Percentiles rank a stretch among this genome's conserved stretches.
Conservation (phyloP, 1,140 invertebrate species). For the Asbolus verrucosus region DNA sequence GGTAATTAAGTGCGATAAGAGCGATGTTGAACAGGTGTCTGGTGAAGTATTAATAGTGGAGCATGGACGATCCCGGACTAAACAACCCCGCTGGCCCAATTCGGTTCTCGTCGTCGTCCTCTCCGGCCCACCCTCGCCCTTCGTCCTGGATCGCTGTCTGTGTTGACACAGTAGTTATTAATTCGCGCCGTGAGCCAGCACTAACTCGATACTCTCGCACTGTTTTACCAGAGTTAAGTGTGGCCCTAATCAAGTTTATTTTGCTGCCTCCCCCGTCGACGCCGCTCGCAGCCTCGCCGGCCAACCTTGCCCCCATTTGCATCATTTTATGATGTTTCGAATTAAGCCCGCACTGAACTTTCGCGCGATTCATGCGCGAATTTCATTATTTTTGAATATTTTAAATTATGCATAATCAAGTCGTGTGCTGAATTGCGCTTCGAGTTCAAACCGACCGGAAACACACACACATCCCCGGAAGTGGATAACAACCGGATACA, state of each 20-base stretch:
- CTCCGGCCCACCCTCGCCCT: background rate
- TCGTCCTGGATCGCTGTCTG: constrained; percentile 17
- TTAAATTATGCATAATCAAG: constrained; percentile 24
- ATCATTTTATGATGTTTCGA: constrained; percentile 24
- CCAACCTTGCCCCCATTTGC: constrained; percentile 26
- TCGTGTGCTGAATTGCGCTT: background rate
- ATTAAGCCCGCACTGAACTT: constrained; percentile 32
- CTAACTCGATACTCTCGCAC: constrained; percentile 47
- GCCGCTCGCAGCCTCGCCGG: background rate
- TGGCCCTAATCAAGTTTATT: constrained; percentile 52
- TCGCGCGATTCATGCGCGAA: constrained; percentile 23
- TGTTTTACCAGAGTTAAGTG: constrained; percentile 52
- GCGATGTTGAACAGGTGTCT: constrained; percentile 42
- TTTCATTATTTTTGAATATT: constrained; percentile 29
- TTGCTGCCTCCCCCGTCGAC: constrained; percentile 2
- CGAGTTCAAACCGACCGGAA: constrained; percentile 1
- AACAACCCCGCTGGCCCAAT: constrained; percentile 24
- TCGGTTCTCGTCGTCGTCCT: background rate
- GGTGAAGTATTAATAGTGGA: constrained; percentile 41
- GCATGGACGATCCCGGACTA: constrained; percentile 12
- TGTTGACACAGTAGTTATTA: constrained; percentile 45
- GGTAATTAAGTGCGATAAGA: constrained; percentile 45
- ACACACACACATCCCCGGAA: background rate
- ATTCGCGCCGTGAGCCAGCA: constrained; percentile 46
- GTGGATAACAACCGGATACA: too few relatives aligned